phyloP scores from a whole-genome alignment of 2,888 invertebrate species.

The Hypercompe scribonia region DNA sequence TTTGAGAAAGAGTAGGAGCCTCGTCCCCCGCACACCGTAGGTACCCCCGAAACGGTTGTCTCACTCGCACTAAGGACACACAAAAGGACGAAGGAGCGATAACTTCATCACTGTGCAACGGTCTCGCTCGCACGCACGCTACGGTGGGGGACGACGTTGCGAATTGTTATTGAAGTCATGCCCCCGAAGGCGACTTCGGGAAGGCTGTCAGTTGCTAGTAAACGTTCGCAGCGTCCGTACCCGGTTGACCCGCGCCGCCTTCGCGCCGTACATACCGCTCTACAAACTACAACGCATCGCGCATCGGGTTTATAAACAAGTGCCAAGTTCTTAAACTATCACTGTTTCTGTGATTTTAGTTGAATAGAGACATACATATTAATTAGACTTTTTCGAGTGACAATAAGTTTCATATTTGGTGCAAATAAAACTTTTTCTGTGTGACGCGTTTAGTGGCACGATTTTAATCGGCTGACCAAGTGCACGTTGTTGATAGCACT shows the following conservation, averaged over 20 bases:
- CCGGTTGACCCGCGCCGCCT: constrained; percentile 74
- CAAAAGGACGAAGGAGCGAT: constrained; percentile 88
- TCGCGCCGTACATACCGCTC: constrained; percentile 67
- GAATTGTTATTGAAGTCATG: constrained; percentile 87
- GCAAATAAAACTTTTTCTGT: constrained; percentile 61
- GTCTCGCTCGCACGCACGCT: constrained; percentile 83
- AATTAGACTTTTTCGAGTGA: constrained; percentile 63
- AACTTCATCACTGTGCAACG: constrained; percentile 84
- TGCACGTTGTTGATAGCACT: constrained; percentile 45
- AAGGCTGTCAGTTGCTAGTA: constrained; percentile 86
- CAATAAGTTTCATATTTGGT: constrained; percentile 60
- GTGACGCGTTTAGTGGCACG: constrained; percentile 53
- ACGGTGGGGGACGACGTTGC: constrained; percentile 87
- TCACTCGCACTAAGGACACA: constrained; percentile 84
- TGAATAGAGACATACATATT: constrained; percentile 51
- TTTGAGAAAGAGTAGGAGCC: constrained; percentile 87
- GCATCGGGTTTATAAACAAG: constrained; percentile 73
- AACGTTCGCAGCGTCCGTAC: constrained; percentile 84
- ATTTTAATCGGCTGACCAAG: constrained; percentile 28
- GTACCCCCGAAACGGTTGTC: constrained; percentile 69
- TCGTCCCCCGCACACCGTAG: constrained; percentile 69
- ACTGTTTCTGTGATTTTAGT: constrained; percentile 72
- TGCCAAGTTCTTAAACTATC: constrained; percentile 68
- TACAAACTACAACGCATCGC: constrained; percentile 70
- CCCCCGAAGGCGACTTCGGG: constrained; percentile 87